Percentiles rank a stretch among this genome's conserved stretches.
Evolutionary conservation across 2,797 vertebrate genomes (phyloP).

Genomic region (Semotilus atromaculatus): DNA sequence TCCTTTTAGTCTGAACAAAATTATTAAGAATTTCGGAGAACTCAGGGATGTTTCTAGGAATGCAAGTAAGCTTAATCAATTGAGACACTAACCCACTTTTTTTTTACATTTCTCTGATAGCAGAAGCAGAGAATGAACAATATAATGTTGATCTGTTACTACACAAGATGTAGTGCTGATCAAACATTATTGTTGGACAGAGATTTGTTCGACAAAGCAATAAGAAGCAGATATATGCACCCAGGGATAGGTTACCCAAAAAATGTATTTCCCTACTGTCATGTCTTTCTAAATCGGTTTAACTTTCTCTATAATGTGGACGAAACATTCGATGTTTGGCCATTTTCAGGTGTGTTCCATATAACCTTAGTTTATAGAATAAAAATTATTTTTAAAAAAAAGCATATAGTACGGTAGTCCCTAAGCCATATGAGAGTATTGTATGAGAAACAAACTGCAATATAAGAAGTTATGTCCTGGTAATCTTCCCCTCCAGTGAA

Average conservation of each 20-base stretch:
- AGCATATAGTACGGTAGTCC: background rate
- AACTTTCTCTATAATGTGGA: background rate
- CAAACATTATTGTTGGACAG: background rate
- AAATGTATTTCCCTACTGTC: background rate
- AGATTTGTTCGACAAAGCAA: conserved; percentile 13
- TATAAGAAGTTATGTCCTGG: background rate
- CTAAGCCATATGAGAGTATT: background rate
- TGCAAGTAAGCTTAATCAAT: background rate
- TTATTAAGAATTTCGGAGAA: conserved; percentile 36
- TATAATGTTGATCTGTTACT: conserved; percentile 14
- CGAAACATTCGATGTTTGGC: background rate
- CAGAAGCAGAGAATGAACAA: conserved; percentile 13
- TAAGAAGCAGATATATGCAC: background rate
- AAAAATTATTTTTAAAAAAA: background rate
- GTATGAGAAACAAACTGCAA: background rate
- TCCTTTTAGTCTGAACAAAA: conserved; percentile 19
- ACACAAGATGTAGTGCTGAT: conserved; percentile 3
- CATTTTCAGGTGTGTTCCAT: background rate
- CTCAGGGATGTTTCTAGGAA: background rate
- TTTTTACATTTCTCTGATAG: background rate
- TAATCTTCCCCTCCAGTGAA: background rate
- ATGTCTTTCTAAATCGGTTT: background rate
- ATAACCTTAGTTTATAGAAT: background rate
- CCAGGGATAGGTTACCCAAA: background rate
- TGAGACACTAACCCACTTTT: conserved; percentile 14